Evolutionary conservation across 2,888 invertebrate species (phyloP).

Genomic region (Coelinius sp.): DNA sequence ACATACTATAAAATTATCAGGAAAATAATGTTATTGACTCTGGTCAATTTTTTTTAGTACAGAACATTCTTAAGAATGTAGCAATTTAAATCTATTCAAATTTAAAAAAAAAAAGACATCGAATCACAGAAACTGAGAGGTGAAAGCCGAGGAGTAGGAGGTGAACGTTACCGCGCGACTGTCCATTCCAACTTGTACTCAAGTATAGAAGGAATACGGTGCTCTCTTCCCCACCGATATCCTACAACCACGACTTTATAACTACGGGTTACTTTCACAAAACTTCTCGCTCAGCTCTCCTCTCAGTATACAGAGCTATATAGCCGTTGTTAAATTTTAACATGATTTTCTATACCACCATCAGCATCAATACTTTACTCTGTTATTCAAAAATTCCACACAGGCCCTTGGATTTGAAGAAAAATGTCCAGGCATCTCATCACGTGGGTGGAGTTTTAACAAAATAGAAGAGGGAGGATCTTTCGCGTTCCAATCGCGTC

Average conservation of each 20-base stretch:
- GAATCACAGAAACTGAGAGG: constrained; percentile 50
- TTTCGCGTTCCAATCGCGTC: constrained; percentile 12
- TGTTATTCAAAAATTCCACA: constrained; percentile 23
- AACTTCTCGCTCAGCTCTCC: constrained; percentile 40
- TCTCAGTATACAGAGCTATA: too few relatives aligned
- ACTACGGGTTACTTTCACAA: constrained; percentile 53
- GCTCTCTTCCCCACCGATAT: constrained; percentile 40
- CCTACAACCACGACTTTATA: constrained; percentile 36
- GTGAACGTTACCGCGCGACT: constrained; percentile 51
- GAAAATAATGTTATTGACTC: too few relatives aligned
- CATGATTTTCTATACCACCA: background rate
- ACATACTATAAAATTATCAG: too few relatives aligned
- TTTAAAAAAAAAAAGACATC: background rate
- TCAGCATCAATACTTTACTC: background rate
- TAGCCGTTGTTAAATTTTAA: background rate
- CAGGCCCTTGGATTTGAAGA: constrained; percentile 50
- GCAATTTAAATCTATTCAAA: background rate
- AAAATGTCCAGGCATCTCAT: constrained; percentile 32
- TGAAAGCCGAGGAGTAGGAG: constrained; percentile 59
- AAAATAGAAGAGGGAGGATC: constrained; percentile 9
- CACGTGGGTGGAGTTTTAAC: constrained; percentile 32
- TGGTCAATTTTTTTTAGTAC: too few relatives aligned
- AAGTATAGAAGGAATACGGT: constrained; percentile 45
- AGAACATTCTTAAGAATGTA: too few relatives aligned
- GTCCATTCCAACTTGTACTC: constrained; percentile 44